Conservation (phyloP, 2,113 vertebrate genomes). For the Paramormyrops kingsleyae region DNA sequence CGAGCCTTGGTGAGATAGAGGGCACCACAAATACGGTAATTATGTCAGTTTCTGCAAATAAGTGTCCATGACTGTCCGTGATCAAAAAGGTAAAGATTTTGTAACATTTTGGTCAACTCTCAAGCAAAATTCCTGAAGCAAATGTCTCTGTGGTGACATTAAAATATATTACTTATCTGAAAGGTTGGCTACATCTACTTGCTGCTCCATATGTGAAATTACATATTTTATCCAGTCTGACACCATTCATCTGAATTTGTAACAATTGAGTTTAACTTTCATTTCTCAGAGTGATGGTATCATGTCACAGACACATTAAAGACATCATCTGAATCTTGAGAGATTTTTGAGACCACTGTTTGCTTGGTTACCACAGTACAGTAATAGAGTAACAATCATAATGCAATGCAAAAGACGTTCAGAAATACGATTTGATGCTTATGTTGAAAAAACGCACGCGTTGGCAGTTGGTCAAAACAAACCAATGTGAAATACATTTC, state of each 20-base stretch:
- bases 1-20: constrained; percentile 16
- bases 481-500: not conserved
- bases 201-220: not conserved
- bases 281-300: not conserved
- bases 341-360: not conserved
- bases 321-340: not conserved
- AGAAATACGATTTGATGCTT: not conserved
- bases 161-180: not conserved
- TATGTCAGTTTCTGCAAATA: not conserved
- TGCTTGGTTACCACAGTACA: not conserved
- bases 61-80: not conserved
- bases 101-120: not conserved
- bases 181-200: not conserved
- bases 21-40: not conserved
- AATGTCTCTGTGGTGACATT: not conserved
- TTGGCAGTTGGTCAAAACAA: not conserved
- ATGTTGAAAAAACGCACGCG: not conserved
- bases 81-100: not conserved
- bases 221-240: not conserved
- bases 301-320: not conserved
- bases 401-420: not conserved
- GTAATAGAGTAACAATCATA: not conserved
- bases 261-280: not conserved
- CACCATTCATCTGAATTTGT: not conserved
- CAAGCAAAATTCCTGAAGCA: not conserved